Percentiles rank a stretch among this genome's conserved stretches.
Conservation (phyloP, 2,113 vertebrate genomes). For the Laticauda colubrina region DNA sequence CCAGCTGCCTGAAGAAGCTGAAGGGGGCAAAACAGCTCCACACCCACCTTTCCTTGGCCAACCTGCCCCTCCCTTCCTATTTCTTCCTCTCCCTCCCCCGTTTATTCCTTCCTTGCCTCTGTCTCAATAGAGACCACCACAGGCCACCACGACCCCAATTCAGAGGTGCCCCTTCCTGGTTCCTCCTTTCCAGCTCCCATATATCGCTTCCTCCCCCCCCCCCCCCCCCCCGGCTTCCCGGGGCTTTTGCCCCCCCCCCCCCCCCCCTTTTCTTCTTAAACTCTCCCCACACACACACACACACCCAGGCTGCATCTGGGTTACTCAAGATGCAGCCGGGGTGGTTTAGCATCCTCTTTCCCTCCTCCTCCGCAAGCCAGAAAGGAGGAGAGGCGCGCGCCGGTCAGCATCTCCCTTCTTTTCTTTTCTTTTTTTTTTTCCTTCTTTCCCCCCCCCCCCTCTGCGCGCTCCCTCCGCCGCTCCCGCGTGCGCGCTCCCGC, state of each 20-base stretch:
- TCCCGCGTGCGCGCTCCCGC: background rate
- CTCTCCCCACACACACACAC: background rate
- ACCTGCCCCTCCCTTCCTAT: too few species aligned
- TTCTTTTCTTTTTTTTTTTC: too few species aligned
- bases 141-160: background rate
- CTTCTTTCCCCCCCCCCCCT: too few species aligned
- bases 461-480: background rate
- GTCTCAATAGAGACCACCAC: background rate
- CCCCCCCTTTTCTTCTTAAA: background rate
- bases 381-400: background rate
- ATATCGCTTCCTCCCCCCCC: background rate
- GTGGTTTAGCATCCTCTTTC: background rate
- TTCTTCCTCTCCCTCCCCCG: too few species aligned
- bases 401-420: too few species aligned
- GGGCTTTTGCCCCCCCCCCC: background rate
- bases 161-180: too few species aligned
- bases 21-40: background rate
- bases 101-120: background rate
- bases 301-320: too few species aligned
- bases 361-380: background rate
- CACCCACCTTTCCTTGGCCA: background rate
- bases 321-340: background rate
- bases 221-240: background rate
- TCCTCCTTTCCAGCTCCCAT: background rate
- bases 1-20: background rate